Evolutionary conservation across 2,888 invertebrate genomes (phyloP), one percentile per base, ranked within the genome.

Genomic region (Cosmia pyralina): DNA sequence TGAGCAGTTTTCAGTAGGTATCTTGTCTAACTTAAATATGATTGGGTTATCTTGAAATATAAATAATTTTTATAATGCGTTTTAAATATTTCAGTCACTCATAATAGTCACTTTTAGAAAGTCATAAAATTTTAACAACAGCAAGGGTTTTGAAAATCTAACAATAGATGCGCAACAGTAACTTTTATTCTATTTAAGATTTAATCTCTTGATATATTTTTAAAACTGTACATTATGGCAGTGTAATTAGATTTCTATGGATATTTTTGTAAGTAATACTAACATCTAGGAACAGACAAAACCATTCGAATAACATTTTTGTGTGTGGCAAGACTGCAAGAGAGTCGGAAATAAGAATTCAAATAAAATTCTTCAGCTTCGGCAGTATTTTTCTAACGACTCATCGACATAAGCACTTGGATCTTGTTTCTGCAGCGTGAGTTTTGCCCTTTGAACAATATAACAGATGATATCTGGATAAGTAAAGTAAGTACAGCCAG

Each of bases 181-280:
- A 53, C 57, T 58, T 62, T 58, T 38, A 57, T 48, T 70, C 15
- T 65, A 75, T 75, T 55, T 72, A 67, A 48, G 46, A 73, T 75
- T 64, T 64, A 46, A 80, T 81, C 59, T 75, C 46, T 15, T 60
- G 15, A 53, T 60, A 53, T 34, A 19, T 58, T 72, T 53, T 69
- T 62, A 8, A 59, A 76, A 66, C 65, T 81, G 65, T 79, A 81
- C 48, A 81, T 5, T 66, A 66, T 76, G 79, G 79, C 79, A 79
- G 81, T 81, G 81, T 57, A 19, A 44, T 65, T 58, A 28, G 44
- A 70, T 65, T 60, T 72, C 0, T 64, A 41, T 41, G 50, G 34
- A 34, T 44, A n/a, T 46, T 22, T 73, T 50, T 62, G 13, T 50
- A 13, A 50, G 13, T 50, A 13, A 50, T 46, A 3, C 0, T 22